phyloP scores from a whole-genome alignment of 1,140 invertebrate species.

The Brevipalpus yothersi region DNA sequence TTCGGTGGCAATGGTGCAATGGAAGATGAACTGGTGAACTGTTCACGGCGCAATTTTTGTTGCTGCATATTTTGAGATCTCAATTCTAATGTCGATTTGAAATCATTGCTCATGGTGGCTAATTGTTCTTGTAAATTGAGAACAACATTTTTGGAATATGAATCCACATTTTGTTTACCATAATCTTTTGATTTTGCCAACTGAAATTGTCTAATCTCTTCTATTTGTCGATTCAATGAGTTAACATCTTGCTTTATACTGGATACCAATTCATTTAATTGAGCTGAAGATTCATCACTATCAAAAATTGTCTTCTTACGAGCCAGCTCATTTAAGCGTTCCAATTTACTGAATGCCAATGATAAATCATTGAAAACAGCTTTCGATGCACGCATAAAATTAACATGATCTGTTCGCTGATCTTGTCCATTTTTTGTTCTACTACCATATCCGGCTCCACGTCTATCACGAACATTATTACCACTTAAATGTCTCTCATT shows the following conservation, averaged over 20 bases:
- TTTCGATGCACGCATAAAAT: constrained; percentile 1
- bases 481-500: background rate
- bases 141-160: constrained; percentile 87
- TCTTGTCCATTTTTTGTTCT: background rate
- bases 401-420: background rate
- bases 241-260: constrained; percentile 91
- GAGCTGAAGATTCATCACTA: constrained; percentile 48
- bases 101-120: constrained; percentile 85
- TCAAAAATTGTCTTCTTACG: constrained; percentile 83
- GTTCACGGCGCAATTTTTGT: constrained; percentile 71
- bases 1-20: constrained; percentile 8
- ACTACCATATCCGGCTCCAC: background rate
- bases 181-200: constrained; percentile 24
- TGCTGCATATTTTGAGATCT: constrained; percentile 83
- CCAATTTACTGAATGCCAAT: constrained; percentile 5
- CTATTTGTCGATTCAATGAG: constrained; percentile 87
- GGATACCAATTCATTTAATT: constrained; percentile 91
- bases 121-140: constrained; percentile 79
- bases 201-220: constrained; percentile 26
- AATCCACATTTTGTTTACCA: constrained; percentile 50
- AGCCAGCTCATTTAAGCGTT: constrained; percentile 44
- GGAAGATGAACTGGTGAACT: constrained; percentile 42
- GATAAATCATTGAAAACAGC: constrained; percentile 5
- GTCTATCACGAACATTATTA: background rate
- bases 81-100: constrained; percentile 75